A percentile compares a stretch with the other conserved stretches of the same genome.
Conservation (phyloP, 2,797 vertebrate species). For the Cynodonichthys magdalenae region DNA sequence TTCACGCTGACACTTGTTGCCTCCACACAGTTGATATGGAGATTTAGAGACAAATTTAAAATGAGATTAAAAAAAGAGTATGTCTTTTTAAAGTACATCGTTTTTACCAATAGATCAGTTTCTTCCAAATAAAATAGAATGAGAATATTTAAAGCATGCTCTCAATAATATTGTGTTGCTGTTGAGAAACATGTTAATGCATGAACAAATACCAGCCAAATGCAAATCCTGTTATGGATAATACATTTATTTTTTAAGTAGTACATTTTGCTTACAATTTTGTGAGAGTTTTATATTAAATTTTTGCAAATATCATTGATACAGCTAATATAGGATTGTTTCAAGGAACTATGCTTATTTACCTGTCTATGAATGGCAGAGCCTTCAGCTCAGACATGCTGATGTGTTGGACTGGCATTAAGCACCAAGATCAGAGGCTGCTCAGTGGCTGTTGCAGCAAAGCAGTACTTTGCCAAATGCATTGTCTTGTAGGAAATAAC, state of each 20-base stretch:
- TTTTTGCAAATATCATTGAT: neutral
- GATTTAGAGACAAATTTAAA: neutral
- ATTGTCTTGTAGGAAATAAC: no score
- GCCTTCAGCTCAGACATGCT: neutral
- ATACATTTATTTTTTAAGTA: neutral
- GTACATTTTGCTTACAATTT: neutral
- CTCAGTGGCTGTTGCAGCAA: neutral
- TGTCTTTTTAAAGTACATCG: neutral
- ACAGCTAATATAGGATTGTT: no score
- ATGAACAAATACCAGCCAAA: neutral
- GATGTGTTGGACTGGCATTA: neutral
- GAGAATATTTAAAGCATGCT: neutral
- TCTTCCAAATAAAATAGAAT: no score
- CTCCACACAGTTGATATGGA: no score
- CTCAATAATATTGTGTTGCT: neutral
- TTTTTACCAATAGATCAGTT: neutral
- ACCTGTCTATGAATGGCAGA: no score
- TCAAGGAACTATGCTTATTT: no score
- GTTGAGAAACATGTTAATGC: neutral
- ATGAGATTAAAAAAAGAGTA: neutral
- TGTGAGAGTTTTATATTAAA: neutral
- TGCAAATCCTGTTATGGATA: neutral
- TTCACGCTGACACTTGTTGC: neutral
- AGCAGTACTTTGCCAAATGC: no score
- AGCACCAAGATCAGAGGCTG: constrained; percentile 2